phyloP scores from a whole-genome alignment of 2,797 vertebrate genomes.

The Parotocinclus haroldoi region DNA sequence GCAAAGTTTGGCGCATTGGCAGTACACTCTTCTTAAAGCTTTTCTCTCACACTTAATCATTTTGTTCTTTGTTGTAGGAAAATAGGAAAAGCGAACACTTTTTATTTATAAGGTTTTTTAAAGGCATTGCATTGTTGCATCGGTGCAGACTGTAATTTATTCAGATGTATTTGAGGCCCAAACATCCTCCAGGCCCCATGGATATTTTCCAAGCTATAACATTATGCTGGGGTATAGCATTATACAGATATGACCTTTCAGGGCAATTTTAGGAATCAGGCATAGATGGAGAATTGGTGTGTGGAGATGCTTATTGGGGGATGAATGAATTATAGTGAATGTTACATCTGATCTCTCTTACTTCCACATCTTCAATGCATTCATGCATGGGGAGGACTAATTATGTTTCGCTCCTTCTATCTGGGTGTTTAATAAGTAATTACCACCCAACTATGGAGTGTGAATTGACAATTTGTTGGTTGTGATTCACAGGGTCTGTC shows the following conservation, averaged over 20 bases:
- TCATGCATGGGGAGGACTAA: slow-evolving; percentile 33
- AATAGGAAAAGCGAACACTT: too few species aligned
- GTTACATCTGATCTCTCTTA: slow-evolving; percentile 14
- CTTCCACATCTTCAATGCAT: slow-evolving; percentile 10
- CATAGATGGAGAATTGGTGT: not conserved
- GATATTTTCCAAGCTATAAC: slow-evolving; percentile 20
- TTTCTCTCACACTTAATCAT: too few species aligned
- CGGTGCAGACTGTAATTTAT: slow-evolving; percentile 35
- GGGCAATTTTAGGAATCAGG: slow-evolving; percentile 14
- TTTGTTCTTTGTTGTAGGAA: too few species aligned
- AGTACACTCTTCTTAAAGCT: too few species aligned
- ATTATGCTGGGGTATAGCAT: slow-evolving; percentile 23
- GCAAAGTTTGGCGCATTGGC: too few species aligned
- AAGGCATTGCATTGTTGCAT: too few species aligned
- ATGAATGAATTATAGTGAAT: slow-evolving; percentile 32
- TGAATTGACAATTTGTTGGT: slow-evolving; percentile 48
- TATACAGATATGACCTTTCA: slow-evolving; percentile 33
- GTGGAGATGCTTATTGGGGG: not conserved
- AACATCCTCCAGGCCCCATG: slow-evolving; percentile 29
- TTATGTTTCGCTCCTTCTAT: slow-evolving; percentile 38
- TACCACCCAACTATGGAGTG: slow-evolving; percentile 30
- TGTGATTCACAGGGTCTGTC: slow-evolving; percentile 49
- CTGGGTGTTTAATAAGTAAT: slow-evolving; percentile 50
- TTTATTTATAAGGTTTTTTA: too few species aligned
- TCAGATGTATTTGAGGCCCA: slow-evolving; percentile 45